Percentiles rank a stretch among this genome's conserved stretches.
phyloP scores from a whole-genome alignment of 2,113 vertebrate species.

The Genyomyrus donnyi region DNA sequence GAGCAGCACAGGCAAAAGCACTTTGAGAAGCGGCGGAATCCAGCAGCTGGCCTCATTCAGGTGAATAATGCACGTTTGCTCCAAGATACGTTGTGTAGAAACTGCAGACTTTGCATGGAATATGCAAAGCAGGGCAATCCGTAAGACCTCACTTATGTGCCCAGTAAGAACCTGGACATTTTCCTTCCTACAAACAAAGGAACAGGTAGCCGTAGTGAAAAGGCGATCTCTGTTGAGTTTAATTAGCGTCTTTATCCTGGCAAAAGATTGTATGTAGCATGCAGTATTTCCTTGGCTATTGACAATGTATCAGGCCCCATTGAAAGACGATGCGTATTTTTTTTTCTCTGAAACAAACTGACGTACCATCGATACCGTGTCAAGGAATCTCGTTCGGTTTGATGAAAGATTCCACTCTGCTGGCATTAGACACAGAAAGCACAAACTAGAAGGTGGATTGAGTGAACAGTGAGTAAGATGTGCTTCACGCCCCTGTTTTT shows the following conservation, averaged over 20 bases:
- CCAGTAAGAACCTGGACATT: background rate
- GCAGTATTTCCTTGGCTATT: background rate
- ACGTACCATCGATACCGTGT: background rate
- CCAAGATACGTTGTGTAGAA: background rate
- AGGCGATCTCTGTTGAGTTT: background rate
- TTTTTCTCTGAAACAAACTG: background rate
- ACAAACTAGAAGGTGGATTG: background rate
- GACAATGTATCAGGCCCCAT: background rate
- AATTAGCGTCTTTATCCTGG: background rate
- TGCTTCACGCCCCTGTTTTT: background rate
- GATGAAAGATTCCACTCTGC: background rate
- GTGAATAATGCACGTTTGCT: constrained; percentile 40
- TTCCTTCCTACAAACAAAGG: background rate
- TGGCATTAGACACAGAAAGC: background rate
- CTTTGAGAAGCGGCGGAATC: constrained; percentile 79
- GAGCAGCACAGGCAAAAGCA: constrained; percentile 84
- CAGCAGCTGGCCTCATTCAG: constrained; percentile 78
- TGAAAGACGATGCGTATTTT: background rate
- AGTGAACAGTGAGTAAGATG: background rate
- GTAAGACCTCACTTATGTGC: background rate
- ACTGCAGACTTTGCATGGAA: background rate
- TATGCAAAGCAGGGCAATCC: background rate
- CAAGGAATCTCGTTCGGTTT: background rate
- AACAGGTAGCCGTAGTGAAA: background rate
- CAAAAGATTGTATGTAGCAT: background rate